phyloP scores from a whole-genome alignment of 2,113 vertebrate genomes.

The Paedocypris sp. region DNA sequence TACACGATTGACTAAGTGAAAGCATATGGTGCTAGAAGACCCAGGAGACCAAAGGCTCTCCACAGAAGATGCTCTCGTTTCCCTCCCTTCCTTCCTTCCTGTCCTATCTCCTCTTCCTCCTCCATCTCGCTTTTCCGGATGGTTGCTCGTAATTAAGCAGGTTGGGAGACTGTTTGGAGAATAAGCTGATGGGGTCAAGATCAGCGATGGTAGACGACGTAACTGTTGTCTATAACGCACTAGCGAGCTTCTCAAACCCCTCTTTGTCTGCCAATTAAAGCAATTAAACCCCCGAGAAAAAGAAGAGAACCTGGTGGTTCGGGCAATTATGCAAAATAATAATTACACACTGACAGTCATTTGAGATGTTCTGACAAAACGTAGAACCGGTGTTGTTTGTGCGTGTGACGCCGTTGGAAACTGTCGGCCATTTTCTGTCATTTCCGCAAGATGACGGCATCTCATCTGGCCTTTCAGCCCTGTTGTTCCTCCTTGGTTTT shows the following conservation, averaged over 20 bases:
- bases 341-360: slow-evolving; percentile 19
- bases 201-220: slow-evolving; percentile 17
- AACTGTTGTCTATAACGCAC: not conserved
- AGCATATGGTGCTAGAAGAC: slow-evolving; percentile 48
- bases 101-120: not conserved
- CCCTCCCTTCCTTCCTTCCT: not conserved
- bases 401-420: not conserved
- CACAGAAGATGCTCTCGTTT: slow-evolving; percentile 21
- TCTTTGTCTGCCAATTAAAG: slow-evolving; percentile 24
- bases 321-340: slow-evolving; percentile 29
- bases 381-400: not conserved
- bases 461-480: not conserved
- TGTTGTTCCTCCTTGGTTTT: slow-evolving; percentile 17
- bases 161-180: slow-evolving; percentile 30
- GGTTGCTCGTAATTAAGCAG: slow-evolving; percentile 50
- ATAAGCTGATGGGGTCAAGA: slow-evolving; percentile 36
- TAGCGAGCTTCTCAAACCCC: not conserved
- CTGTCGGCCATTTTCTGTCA: slow-evolving; percentile 8
- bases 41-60: slow-evolving; percentile 34
- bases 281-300: slow-evolving; percentile 18
- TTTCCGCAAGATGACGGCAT: not conserved
- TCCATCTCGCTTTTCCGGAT: slow-evolving; percentile 40
- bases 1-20: slow-evolving; percentile 60
- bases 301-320: slow-evolving; percentile 12
- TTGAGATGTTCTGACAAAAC: not conserved